Conservation (phyloP, 2,888 invertebrate species). For the Nymphalis polychloros region DNA sequence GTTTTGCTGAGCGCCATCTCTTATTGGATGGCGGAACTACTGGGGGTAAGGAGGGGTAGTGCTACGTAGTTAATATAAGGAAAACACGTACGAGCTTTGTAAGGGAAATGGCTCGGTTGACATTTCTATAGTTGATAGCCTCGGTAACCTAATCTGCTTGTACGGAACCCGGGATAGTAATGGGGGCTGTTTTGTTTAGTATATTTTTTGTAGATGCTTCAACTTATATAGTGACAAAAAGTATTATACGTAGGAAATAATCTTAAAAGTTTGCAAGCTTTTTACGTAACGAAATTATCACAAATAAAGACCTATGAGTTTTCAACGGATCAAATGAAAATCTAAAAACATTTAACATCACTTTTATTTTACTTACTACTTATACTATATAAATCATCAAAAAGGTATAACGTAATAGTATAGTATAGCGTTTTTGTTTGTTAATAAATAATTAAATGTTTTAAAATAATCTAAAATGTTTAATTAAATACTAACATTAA, state of each 20-base stretch:
- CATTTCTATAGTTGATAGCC: conserved; percentile 69
- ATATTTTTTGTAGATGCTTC: conserved; percentile 10
- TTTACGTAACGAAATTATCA: too few species aligned
- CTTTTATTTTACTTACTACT: too few species aligned
- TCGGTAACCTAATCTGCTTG: conserved; percentile 58
- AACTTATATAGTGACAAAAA: neutral
- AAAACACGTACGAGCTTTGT: conserved; percentile 77
- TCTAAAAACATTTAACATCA: too few species aligned
- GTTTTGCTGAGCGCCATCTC: conserved; percentile 76
- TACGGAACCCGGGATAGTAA: conserved; percentile 51
- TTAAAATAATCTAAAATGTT: conserved; percentile 6
- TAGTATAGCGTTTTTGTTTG: too few species aligned
- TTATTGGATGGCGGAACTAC: conserved; percentile 76
- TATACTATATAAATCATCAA: too few species aligned
- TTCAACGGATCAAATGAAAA: too few species aligned
- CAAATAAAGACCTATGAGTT: too few species aligned
- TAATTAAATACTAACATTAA: conserved; percentile 27
- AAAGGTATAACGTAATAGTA: too few species aligned
- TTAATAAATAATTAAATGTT: too few species aligned
- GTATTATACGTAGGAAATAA: too few species aligned
- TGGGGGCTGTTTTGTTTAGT: conserved; percentile 36
- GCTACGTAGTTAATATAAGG: conserved; percentile 77
- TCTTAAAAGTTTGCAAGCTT: too few species aligned
- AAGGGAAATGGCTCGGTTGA: conserved; percentile 75
- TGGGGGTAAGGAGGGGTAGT: conserved; percentile 69